Conservation (phyloP, 1,140 invertebrate genomes). For the Pollicipes pollicipes region DNA sequence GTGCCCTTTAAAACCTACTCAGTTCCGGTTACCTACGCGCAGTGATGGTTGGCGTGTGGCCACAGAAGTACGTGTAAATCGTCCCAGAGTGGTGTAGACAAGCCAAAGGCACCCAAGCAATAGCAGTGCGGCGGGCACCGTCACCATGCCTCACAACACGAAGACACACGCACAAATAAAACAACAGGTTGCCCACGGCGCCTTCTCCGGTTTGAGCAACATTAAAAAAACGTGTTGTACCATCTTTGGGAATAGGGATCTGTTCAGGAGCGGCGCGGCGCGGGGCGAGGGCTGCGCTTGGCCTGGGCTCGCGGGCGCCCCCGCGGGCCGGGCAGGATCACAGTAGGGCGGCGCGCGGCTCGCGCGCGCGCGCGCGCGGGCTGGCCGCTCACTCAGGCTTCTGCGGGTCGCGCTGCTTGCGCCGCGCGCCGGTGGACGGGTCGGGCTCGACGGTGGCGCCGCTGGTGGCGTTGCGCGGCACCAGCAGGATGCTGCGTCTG, state of each 20-base stretch:
- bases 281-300: not conserved
- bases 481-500: slow-evolving; percentile 66
- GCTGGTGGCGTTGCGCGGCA: slow-evolving; percentile 37
- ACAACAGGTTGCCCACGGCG: not conserved
- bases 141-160: not conserved
- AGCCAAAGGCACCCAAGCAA: not conserved
- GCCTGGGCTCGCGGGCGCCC: too few relatives aligned
- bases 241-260: slow-evolving; percentile 1
- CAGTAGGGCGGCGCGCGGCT: not conserved
- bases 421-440: not conserved
- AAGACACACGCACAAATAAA: not conserved
- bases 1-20: too few relatives aligned
- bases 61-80: too few relatives aligned
- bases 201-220: not conserved
- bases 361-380: too few relatives aligned
- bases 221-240: slow-evolving; percentile 1
- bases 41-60: too few relatives aligned
- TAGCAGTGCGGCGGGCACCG: too few relatives aligned
- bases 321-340: not conserved
- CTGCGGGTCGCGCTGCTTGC: not conserved
- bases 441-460: not conserved
- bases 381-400: not conserved
- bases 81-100: not conserved
- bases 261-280: too few relatives aligned
- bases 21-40: too few relatives aligned